phyloP scores from a whole-genome alignment of 2,113 vertebrate species.

The Genyomyrus donnyi region DNA sequence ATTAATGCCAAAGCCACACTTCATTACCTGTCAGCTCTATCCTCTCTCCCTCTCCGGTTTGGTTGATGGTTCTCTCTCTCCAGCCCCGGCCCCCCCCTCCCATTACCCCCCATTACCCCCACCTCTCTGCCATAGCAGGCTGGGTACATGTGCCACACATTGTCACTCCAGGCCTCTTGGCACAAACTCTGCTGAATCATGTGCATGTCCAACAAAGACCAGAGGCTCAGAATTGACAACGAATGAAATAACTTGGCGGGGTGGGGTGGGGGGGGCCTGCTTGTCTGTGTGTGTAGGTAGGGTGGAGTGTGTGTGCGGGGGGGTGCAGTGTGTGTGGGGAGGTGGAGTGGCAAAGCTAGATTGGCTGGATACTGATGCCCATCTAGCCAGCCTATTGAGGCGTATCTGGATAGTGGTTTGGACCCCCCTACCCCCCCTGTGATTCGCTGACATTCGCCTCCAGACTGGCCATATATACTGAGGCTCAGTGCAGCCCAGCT shows the following conservation, averaged over 20 bases:
- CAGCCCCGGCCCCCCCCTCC: not conserved
- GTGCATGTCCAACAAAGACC: constrained; percentile 58
- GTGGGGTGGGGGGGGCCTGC: constrained; percentile 24
- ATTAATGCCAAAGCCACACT: not conserved
- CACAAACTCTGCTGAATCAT: constrained; percentile 62
- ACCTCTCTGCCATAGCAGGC: constrained; percentile 41
- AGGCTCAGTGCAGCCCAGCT: not conserved
- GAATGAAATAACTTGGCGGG: constrained; percentile 62
- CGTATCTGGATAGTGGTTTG: not conserved
- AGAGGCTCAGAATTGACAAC: constrained; percentile 59
- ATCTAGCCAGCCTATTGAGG: not conserved
- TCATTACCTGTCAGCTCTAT: too few relatives aligned
- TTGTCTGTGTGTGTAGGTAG: constrained; percentile 28
- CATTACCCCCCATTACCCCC: not conserved
- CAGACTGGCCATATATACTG: constrained; percentile 11
- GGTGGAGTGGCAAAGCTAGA: not conserved
- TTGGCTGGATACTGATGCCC: constrained; percentile 1
- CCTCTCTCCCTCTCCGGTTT: not conserved
- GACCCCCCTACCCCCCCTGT: too few relatives aligned
- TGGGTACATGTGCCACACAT: constrained; percentile 37
- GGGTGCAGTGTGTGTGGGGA: not conserved
- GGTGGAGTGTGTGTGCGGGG: too few relatives aligned
- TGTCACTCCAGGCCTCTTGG: constrained; percentile 46
- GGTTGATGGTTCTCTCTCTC: not conserved
- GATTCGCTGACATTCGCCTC: not conserved